Evolutionary conservation across 2,888 invertebrate genomes (phyloP).

Genomic region (Plebejus anna): DNA sequence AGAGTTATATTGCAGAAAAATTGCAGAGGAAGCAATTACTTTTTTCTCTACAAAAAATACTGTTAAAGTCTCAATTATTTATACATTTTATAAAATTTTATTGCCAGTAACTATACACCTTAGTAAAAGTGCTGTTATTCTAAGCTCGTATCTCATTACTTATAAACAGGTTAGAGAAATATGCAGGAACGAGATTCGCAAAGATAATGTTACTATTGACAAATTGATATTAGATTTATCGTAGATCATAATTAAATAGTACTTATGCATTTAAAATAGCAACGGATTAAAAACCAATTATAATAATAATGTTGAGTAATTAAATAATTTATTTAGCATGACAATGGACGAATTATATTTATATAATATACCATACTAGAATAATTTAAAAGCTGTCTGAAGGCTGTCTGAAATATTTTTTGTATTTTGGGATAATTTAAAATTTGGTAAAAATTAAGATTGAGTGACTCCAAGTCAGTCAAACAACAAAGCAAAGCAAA

Average conservation of each 20-base stretch:
- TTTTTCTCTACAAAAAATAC: not conserved
- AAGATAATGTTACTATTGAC: conserved; percentile 35
- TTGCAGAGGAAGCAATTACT: not conserved
- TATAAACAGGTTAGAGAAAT: conserved; percentile 13
- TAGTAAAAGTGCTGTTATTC: not conserved
- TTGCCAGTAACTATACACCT: not conserved
- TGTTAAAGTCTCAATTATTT: not conserved
- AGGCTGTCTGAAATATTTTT: no score
- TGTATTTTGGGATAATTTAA: no score
- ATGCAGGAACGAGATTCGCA: not conserved
- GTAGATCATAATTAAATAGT: not conserved
- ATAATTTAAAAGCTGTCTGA: no score
- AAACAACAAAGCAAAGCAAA: no score
- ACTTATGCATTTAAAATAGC: conserved; percentile 17
- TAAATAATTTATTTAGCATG: no score
- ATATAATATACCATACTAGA: no score
- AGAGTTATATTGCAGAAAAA: no score
- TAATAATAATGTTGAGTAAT: not conserved
- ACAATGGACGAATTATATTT: no score
- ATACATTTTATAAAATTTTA: not conserved
- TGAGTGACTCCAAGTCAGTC: no score
- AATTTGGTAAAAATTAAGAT: no score
- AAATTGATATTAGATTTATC: conserved; percentile 32
- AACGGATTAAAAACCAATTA: no score
- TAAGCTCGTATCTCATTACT: conserved; percentile 17